Evolutionary conservation across 2,888 invertebrate genomes (phyloP).

Genomic region (Epinotia demarniana): DNA sequence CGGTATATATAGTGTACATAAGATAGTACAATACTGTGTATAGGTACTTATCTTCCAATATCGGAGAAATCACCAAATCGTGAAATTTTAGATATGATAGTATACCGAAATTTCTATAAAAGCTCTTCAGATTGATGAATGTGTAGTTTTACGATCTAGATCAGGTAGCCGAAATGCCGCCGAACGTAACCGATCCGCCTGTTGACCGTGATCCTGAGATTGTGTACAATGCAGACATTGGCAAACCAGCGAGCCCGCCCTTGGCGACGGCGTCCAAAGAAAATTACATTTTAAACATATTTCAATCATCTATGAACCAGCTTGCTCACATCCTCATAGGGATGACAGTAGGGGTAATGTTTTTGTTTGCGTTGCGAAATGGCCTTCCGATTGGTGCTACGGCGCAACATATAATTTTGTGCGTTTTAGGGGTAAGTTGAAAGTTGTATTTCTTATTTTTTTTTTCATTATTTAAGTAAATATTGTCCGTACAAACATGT

Average conservation of each 20-base stretch:
- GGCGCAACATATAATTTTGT: conserved; percentile 64
- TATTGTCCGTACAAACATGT: too few species aligned
- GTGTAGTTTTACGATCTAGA: background rate
- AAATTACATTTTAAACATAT: conserved; percentile 59
- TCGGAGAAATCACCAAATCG: conserved; percentile 5
- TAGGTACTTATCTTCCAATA: background rate
- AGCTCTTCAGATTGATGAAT: background rate
- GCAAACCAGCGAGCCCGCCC: background rate
- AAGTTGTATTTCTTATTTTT: background rate
- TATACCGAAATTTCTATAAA: conserved; percentile 14
- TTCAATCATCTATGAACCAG: conserved; percentile 62
- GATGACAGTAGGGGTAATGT: conserved; percentile 58
- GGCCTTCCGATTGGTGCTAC: conserved; percentile 61
- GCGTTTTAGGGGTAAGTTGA: conserved; percentile 73
- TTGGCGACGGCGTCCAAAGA: conserved; percentile 31
- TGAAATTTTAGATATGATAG: background rate
- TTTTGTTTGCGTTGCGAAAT: conserved; percentile 60
- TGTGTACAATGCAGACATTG: conserved; percentile 2
- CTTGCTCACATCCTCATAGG: conserved; percentile 69
- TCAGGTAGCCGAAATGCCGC: conserved; percentile 17
- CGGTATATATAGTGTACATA: background rate
- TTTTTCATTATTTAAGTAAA: background rate
- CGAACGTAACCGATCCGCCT: conserved; percentile 24
- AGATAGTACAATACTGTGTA: too few species aligned
- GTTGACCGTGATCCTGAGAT: conserved; percentile 20